These are phyloP conservation scores for Kryptolebias ocellatus DNA, from an alignment of 2,797 vertebrate species.

Conservation along the genomic window DNA sequence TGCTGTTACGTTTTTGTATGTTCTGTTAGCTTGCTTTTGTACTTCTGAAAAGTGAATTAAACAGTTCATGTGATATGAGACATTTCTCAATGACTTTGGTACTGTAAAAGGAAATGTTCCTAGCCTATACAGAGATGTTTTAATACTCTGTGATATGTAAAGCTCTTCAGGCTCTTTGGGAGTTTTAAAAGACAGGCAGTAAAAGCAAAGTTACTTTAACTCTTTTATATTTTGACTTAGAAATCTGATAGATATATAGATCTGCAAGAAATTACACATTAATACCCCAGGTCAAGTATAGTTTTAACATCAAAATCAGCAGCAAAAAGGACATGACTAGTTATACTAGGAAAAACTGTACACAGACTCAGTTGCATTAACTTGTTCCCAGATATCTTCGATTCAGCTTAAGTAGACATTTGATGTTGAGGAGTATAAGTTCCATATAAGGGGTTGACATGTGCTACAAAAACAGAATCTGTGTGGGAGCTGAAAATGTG, in stretches of 20 bases:
- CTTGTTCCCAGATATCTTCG: too few relatives aligned
- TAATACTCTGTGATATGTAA: neutral
- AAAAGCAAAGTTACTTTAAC: neutral
- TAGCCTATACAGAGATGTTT: too few relatives aligned
- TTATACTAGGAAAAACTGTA: too few relatives aligned
- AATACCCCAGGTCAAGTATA: neutral
- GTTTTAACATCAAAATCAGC: neutral
- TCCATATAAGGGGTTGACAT: slow-evolving; percentile 23
- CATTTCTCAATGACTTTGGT: neutral
- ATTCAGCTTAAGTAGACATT: neutral
- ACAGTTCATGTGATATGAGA: neutral
- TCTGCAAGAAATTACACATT: slow-evolving; percentile 2
- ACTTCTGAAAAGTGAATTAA: neutral
- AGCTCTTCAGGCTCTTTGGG: neutral
- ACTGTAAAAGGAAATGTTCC: neutral
- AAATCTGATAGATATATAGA: slow-evolving; percentile 11
- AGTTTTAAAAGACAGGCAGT: slow-evolving; percentile 7
- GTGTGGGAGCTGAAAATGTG: neutral
- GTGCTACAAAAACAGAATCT: slow-evolving; percentile 8
- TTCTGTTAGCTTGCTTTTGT: neutral
- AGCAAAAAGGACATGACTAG: neutral
- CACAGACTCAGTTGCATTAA: too few relatives aligned
- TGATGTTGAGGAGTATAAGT: neutral
- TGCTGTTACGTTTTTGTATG: neutral
- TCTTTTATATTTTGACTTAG: neutral